Evolutionary conservation across 2,797 vertebrate species (phyloP).

Genomic region (Okamejei kenojei): DNA sequence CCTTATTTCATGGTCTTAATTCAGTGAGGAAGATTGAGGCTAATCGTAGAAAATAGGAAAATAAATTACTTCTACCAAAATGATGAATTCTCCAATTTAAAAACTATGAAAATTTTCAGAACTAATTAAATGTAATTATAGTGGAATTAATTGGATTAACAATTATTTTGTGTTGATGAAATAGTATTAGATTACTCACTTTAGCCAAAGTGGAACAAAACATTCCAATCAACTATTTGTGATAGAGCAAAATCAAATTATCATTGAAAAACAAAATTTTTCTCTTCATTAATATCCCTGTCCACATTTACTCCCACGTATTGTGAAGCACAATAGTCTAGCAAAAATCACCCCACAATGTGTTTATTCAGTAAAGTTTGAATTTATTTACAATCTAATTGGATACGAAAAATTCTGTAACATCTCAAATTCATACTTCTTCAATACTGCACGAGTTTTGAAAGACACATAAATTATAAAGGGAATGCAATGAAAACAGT

Average conservation of each 20-base stretch:
- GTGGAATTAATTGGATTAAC: neutral
- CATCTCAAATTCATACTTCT: neutral
- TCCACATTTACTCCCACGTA: neutral
- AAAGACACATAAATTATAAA: neutral
- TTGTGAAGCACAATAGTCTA: neutral
- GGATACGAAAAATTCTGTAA: no score
- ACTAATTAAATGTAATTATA: neutral
- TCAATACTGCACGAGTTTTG: no score
- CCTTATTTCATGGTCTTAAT: neutral
- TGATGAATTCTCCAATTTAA: no score
- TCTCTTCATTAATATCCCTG: neutral
- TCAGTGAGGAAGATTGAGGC: neutral
- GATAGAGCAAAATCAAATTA: neutral
- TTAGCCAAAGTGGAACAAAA: neutral
- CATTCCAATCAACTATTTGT: neutral
- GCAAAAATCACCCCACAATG: no score
- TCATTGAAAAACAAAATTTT: neutral
- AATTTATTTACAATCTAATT: no score
- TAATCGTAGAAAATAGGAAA: neutral
- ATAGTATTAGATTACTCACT: neutral
- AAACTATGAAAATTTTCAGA: neutral
- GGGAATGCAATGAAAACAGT: neutral
- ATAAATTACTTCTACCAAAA: neutral
- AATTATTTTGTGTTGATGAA: neutral
- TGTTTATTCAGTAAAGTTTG: no score